phyloP scores from a whole-genome alignment of 2,797 vertebrate species.

The Myripristis jacobus region DNA sequence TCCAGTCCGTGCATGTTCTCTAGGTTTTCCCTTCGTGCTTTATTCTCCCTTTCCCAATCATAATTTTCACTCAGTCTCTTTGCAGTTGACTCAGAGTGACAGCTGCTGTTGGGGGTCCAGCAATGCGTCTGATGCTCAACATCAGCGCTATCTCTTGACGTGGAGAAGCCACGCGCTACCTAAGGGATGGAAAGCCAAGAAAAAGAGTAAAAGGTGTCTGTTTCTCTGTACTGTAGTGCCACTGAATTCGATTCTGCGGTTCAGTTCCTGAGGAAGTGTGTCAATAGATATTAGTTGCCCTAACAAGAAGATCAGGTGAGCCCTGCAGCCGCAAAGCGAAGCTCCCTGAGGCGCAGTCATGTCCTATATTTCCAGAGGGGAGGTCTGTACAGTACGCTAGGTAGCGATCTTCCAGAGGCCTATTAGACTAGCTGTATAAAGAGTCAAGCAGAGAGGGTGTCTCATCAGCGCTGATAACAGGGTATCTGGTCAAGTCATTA shows the following conservation, averaged over 20 bases:
- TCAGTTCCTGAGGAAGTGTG: slow-evolving; percentile 71
- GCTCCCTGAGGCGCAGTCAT: slow-evolving; percentile 76
- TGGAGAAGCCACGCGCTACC: slow-evolving; percentile 64
- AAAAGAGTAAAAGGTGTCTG: slow-evolving; percentile 53
- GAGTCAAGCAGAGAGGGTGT: slow-evolving; percentile 79
- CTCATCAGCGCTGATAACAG: slow-evolving; percentile 85
- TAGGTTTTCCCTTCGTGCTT: slow-evolving; percentile 15
- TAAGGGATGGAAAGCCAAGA: slow-evolving; percentile 54
- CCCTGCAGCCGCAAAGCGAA: slow-evolving; percentile 53
- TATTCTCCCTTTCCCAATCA: slow-evolving; percentile 15
- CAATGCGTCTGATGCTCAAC: slow-evolving; percentile 70
- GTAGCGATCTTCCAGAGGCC: slow-evolving; percentile 74
- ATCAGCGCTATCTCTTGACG: slow-evolving; percentile 65
- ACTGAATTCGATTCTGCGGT: slow-evolving; percentile 56
- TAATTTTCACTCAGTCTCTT: slow-evolving; percentile 45
- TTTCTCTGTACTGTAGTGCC: slow-evolving; percentile 29
- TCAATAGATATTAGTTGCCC: slow-evolving; percentile 76
- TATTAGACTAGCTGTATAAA: slow-evolving; percentile 81
- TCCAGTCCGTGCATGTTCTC: no score
- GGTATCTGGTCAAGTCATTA: slow-evolving; percentile 87
- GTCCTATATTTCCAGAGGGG: slow-evolving; percentile 73
- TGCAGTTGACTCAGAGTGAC: slow-evolving; percentile 72
- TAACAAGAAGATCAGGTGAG: slow-evolving; percentile 75
- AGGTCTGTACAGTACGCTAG: slow-evolving; percentile 64
- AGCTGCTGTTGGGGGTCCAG: slow-evolving; percentile 68